Evolutionary conservation across 2,888 invertebrate species (phyloP), one percentile per base, ranked within the genome.

Genomic region (Hybos culiciformis): DNA sequence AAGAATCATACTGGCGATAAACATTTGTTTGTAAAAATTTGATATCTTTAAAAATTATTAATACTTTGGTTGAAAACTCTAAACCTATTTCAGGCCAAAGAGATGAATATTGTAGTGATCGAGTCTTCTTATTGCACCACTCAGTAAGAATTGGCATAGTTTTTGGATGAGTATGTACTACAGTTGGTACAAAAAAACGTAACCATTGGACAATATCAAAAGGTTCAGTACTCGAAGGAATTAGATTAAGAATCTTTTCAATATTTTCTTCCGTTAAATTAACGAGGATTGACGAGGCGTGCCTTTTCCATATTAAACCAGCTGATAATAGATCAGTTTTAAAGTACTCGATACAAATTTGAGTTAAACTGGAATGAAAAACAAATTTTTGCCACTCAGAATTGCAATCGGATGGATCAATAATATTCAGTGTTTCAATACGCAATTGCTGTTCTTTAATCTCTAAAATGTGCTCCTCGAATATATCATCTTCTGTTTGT

Each of bases 21-120:
- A 65, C 58, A 55, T 67, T 63, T 3, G 62, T 65, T 23, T 2
- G 59, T n/a, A 63, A 53, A 44, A 63, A 63, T 37, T 59, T 50
- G 34, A 60, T 52, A 46, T 63, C 62, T 42, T 62, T 59, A 41
- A 61, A 66, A 14, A 66, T 63, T 19, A 57, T 56, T 4, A 56
- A 46, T 9, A 66, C 57, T 53, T 63, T 62, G 3, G 58, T 59
- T 0, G 57, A 52, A 48, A 67, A 67, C 46, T 66, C 65, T n/a
- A 66, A 46, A 2, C 66, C 67, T 47, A 67, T 62, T 26, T 62
- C 61, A 5, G 67, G 67, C 66, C 66, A 67, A 50, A 59, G 56
- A 11, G 59, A 55, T 5, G 59, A 57, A 39, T 56, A 61, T 51
- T 67, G 66, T 15, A 67, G 46, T 8, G 59, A 56, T 17, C 60